Conservation (phyloP, 1,140 invertebrate genomes). For the Apocrypta bakeri region DNA sequence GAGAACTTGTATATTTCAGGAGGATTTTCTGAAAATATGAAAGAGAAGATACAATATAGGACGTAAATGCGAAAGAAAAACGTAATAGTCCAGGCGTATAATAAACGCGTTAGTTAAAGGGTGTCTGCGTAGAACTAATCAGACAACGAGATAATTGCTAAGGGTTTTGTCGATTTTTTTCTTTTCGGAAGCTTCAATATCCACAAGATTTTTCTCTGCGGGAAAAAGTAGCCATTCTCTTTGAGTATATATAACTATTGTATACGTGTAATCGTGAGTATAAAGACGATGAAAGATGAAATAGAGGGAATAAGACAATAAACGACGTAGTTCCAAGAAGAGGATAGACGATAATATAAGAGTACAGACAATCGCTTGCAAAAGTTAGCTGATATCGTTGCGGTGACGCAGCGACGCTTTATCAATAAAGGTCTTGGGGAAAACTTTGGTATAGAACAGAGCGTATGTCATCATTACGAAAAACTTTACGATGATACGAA, state of each 20-base stretch:
- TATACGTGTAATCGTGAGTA: neutral
- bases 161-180: neutral
- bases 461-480: conserved; percentile 1
- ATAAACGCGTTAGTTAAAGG: neutral
- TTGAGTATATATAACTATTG: no score
- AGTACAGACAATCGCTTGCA: neutral
- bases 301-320: neutral
- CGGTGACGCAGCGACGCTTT: neutral
- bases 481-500: conserved; percentile 3
- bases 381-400: conserved; percentile 27
- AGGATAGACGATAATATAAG: neutral
- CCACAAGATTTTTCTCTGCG: neutral
- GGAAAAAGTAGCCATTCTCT: no score
- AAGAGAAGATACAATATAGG: neutral
- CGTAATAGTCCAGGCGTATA: neutral
- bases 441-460: neutral
- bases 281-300: no score
- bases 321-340: neutral
- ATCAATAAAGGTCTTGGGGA: conserved; percentile 34
- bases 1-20: neutral
- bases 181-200: neutral
- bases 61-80: neutral
- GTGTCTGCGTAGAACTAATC: neutral
- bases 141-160: neutral
- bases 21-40: neutral